Base-by-base conservation (phyloP, 2,797 vertebrate species). In the Brotogeris chrysoptera region DNA sequence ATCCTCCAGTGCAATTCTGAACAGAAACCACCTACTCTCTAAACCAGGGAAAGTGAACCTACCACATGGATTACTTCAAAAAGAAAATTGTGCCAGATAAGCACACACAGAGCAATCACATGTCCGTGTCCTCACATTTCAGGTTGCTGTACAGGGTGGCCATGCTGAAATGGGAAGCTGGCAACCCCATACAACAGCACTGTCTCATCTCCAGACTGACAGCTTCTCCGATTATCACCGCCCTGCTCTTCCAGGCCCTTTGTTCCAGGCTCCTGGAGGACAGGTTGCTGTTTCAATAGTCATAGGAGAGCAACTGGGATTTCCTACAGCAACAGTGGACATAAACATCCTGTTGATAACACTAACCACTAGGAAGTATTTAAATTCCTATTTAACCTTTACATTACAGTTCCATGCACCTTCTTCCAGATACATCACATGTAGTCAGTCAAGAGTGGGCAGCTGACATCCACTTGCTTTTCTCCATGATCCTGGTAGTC, bases 61-160 rank as follows among this genome's bases (percentile, higher is more conserved):
- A 36, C 41, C 32, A 32, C 43, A 41, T 0, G 2, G 36, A 70
- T 60, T 30, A 66, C 0, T 1, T 11, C n/a, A 46, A 39, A 80
- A 70, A 39, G 27, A 43, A 69, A 59, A 46, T 21, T 6, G 1
- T 23, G 30, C 9, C 30, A 78, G 30, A 49, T 6, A 13, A 74
- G 63, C 11, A 34, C 34, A 9, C 4, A 8, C 3, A 25, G 34
- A 25, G 23, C 55, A 59, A 59, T 16, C 34, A 7, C 5, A 7
- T 5, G 11, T 17, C 41, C 3, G 2, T 5, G 24, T 34, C 65
- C 59, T 43, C 3, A 4, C 15, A 5, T 52, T 72, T 66, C 6
- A 39, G 18, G 36, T 9, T 65, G 78, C 44, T 63, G 32, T 39
- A 50, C 4, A 4, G 49, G 27, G 24, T 9, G 34, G 63, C 16